Conservation (phyloP, 2,888 invertebrate species). For the Cactoblastis cactorum region DNA sequence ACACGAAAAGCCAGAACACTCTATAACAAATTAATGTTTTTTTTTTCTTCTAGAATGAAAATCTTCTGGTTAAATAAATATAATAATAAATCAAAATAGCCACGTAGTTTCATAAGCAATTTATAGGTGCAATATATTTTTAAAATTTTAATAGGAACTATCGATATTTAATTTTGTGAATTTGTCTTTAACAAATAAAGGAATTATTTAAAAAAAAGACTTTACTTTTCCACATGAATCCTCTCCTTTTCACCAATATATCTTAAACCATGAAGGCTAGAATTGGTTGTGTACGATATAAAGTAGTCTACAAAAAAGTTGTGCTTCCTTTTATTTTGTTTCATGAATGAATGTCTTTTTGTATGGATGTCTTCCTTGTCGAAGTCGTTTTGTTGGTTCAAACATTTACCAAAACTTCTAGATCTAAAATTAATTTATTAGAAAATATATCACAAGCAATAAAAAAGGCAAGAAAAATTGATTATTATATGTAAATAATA, state of each 20-base stretch:
- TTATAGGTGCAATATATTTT: too few species aligned
- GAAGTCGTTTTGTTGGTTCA: background rate
- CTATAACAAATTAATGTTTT: background rate
- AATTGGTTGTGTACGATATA: background rate
- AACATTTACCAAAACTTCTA: background rate
- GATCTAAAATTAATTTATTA: background rate
- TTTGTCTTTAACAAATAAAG: background rate
- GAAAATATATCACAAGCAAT: background rate
- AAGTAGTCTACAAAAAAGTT: slow-evolving; percentile 7
- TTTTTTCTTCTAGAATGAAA: too few species aligned
- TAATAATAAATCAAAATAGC: too few species aligned
- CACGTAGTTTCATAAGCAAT: too few species aligned
- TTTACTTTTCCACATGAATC: background rate
- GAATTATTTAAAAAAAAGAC: background rate
- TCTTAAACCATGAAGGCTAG: slow-evolving; percentile 1
- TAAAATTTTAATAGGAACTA: too few species aligned
- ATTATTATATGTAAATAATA: background rate
- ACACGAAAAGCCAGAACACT: slow-evolving; percentile 1
- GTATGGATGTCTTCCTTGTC: background rate
- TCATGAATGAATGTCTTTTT: background rate
- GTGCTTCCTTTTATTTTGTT: background rate
- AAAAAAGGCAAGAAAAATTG: background rate
- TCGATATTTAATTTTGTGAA: too few species aligned
- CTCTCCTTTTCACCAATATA: slow-evolving; percentile 4
- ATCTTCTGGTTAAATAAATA: too few species aligned